phyloP scores from a whole-genome alignment of 2,888 invertebrate species.

The Smittia aterrima region DNA sequence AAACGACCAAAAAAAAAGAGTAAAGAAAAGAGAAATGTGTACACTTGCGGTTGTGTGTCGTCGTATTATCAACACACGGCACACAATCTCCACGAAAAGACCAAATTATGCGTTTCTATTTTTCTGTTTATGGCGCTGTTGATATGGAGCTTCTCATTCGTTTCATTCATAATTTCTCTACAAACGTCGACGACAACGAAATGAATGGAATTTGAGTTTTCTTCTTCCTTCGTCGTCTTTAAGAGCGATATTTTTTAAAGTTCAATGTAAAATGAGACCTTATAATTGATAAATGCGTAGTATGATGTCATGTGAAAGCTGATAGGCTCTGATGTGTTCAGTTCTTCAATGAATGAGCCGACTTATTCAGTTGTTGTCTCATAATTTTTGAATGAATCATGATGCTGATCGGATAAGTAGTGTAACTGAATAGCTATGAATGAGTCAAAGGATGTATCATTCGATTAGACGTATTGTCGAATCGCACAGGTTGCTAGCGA shows the following conservation, averaged over 20 bases:
- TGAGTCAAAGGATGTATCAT: not conserved
- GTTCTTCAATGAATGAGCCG: not conserved
- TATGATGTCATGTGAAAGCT: conserved; percentile 11
- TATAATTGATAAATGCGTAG: conserved; percentile 8
- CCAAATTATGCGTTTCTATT: not conserved
- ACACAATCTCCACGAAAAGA: not conserved
- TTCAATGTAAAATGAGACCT: conserved; percentile 6
- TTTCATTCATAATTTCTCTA: conserved; percentile 8
- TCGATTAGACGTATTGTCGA: not conserved
- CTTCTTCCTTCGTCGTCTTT: not conserved
- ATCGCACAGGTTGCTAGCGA: not conserved
- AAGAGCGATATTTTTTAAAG: not conserved
- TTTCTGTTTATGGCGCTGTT: not conserved
- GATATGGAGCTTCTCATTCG: conserved; percentile 3
- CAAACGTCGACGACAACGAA: not conserved
- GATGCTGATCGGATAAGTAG: not conserved
- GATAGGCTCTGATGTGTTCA: not conserved
- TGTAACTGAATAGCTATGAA: not conserved
- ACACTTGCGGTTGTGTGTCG: not conserved
- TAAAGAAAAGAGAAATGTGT: not conserved
- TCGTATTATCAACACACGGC: not conserved
- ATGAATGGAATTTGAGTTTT: conserved; percentile 2
- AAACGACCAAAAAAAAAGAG: not conserved
- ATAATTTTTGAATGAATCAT: conserved; percentile 1
- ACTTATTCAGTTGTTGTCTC: not conserved